These are phyloP conservation scores for Drosophila acutilabella DNA, from an alignment of 2,888 invertebrate species.

Conservation along the genomic window DNA sequence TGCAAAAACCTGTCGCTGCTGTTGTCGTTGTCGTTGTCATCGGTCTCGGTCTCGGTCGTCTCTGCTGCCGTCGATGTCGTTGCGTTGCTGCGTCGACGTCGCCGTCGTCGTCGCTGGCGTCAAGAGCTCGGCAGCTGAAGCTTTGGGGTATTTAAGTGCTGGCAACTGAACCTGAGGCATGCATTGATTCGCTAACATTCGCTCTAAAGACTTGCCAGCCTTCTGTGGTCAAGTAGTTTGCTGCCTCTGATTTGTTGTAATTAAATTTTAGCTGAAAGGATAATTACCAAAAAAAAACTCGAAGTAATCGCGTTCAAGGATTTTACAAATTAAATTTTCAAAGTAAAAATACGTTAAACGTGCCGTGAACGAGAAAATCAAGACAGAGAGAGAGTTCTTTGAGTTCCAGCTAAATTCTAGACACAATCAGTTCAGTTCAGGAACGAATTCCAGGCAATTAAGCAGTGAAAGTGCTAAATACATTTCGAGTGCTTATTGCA, in stretches of 20 bases:
- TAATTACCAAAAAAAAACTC: constrained; percentile 47
- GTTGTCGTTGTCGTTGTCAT: constrained; percentile 32
- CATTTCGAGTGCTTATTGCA: constrained; percentile 82
- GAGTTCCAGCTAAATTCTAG: constrained; percentile 75
- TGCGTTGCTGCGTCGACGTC: constrained; percentile 27
- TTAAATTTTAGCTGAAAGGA: constrained; percentile 82
- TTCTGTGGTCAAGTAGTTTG: constrained; percentile 83
- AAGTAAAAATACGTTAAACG: constrained; percentile 33
- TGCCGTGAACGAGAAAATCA: constrained; percentile 42
- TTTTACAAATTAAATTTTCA: neutral
- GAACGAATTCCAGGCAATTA: constrained; percentile 63
- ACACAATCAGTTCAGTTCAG: constrained; percentile 75
- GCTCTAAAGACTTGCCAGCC: constrained; percentile 87
- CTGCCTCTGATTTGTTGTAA: constrained; percentile 83
- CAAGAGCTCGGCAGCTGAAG: constrained; percentile 42
- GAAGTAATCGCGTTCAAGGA: constrained; percentile 63
- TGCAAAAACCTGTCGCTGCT: constrained; percentile 74
- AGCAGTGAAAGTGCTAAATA: constrained; percentile 82
- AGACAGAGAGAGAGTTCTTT: constrained; percentile 56
- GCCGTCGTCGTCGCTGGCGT: constrained; percentile 31
- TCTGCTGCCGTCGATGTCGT: constrained; percentile 23
- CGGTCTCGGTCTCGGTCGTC: constrained; percentile 59
- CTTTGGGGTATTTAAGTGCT: constrained; percentile 87
- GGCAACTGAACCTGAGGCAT: constrained; percentile 88
- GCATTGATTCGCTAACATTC: constrained; percentile 90